Conservation (phyloP, 1,140 invertebrate genomes). For the Notospermus geniculatus region DNA sequence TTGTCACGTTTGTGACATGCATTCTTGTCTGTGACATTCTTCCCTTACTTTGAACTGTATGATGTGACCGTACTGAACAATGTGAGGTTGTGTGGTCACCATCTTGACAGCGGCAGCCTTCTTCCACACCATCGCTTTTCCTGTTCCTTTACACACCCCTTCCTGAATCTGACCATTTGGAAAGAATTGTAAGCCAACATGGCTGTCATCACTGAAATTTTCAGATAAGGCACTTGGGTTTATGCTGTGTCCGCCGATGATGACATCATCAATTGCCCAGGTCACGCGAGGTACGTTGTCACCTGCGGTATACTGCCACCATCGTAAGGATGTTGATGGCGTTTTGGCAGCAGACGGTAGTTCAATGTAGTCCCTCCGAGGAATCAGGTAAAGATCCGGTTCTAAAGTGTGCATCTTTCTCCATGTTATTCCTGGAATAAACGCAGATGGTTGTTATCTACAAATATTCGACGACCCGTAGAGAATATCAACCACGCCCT, state of each 20-base stretch:
- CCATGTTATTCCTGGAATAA: slow-evolving; percentile 53
- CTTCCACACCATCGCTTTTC: slow-evolving; percentile 38
- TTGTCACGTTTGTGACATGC: no score
- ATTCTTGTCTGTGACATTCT: no score
- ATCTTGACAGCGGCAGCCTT: slow-evolving; percentile 39
- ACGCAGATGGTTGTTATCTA: not conserved
- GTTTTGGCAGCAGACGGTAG: slow-evolving; percentile 49
- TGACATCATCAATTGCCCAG: slow-evolving; percentile 57
- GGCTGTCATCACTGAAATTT: slow-evolving; percentile 42
- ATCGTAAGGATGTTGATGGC: slow-evolving; percentile 48
- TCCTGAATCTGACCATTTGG: slow-evolving; percentile 41
- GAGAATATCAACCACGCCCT: no score
- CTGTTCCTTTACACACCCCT: slow-evolving; percentile 24
- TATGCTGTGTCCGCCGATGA: slow-evolving; percentile 56
- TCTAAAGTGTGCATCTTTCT: slow-evolving; percentile 53
- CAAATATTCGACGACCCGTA: no score
- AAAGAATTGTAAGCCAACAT: slow-evolving; percentile 49
- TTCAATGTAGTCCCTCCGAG: slow-evolving; percentile 49
- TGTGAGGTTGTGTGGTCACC: slow-evolving; percentile 55
- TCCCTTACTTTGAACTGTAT: slow-evolving; percentile 52
- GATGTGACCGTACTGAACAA: slow-evolving; percentile 52
- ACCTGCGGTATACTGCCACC: slow-evolving; percentile 45
- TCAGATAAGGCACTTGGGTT: slow-evolving; percentile 52
- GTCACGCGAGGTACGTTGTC: slow-evolving; percentile 33
- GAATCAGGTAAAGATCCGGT: slow-evolving; percentile 40